phyloP scores from a whole-genome alignment of 2,113 vertebrate species.

The Dasyornis broadbenti region DNA sequence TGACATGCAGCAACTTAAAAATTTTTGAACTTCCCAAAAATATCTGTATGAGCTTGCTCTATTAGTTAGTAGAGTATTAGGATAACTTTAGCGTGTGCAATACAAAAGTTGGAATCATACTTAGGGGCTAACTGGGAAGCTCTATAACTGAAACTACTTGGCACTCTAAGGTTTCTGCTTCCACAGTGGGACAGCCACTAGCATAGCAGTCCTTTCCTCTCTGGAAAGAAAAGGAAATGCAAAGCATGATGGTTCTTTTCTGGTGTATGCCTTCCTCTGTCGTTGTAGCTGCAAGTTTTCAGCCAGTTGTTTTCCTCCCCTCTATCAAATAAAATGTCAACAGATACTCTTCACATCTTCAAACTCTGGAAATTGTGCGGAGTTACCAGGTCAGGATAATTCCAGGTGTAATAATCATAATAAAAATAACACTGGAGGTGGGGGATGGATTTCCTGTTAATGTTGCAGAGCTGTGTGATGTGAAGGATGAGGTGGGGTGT shows the following conservation, averaged over 20 bases:
- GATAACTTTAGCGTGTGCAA: not conserved
- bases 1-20: not conserved
- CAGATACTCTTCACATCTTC: not conserved
- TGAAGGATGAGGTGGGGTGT: not conserved
- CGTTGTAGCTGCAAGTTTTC: not conserved
- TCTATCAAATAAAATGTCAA: not conserved
- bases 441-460: not conserved
- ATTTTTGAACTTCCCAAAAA: not conserved
- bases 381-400: not conserved
- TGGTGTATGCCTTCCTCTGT: not conserved
- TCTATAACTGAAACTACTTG: not conserved
- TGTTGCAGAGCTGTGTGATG: not conserved
- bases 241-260: not conserved
- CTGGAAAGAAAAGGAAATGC: not conserved
- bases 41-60: not conserved
- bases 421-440: fast-evolving
- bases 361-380: not conserved
- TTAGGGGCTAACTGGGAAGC: not conserved
- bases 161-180: not conserved
- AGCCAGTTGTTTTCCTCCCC: not conserved
- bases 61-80: not conserved
- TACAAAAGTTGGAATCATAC: not conserved
- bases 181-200: not conserved
- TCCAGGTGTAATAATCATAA: not conserved
- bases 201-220: too few relatives aligned